phyloP scores from a whole-genome alignment of 2,888 invertebrate species.

The Athalia cordata region DNA sequence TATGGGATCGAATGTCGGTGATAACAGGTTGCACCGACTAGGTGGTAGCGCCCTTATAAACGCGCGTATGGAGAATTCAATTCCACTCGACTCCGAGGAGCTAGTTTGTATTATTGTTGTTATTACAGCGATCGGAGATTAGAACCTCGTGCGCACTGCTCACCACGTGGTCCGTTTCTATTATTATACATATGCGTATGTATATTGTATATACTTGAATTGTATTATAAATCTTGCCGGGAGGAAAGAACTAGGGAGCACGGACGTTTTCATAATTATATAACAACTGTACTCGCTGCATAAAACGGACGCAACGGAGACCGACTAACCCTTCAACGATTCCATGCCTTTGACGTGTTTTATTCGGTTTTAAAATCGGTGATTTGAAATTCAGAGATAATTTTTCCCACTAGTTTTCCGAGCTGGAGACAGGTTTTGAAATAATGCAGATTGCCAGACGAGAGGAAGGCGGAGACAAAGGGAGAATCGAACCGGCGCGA shows the following conservation, averaged over 20 bases:
- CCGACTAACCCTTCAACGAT: slow-evolving; percentile 31
- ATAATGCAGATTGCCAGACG: neutral
- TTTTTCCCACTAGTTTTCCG: too few species aligned
- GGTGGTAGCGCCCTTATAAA: slow-evolving; percentile 8
- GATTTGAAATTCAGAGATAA: neutral
- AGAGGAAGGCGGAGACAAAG: neutral
- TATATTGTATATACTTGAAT: neutral
- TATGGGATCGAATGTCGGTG: slow-evolving; percentile 9
- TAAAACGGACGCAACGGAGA: slow-evolving; percentile 18
- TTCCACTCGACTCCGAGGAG: slow-evolving; percentile 6
- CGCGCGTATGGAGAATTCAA: slow-evolving; percentile 9
- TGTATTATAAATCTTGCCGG: slow-evolving; percentile 33
- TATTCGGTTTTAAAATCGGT: neutral
- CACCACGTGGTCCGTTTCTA: slow-evolving; percentile 31
- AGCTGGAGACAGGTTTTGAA: neutral
- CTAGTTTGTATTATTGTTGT: neutral
- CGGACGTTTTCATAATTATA: slow-evolving; percentile 34
- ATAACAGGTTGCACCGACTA: slow-evolving; percentile 8
- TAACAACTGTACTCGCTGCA: slow-evolving; percentile 1
- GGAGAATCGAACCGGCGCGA: neutral
- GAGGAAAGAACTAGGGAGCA: neutral
- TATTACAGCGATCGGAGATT: neutral
- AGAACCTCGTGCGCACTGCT: slow-evolving; percentile 2
- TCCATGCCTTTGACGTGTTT: too few species aligned
- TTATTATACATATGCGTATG: slow-evolving; percentile 9